Evolutionary conservation across 2,113 vertebrate species (phyloP).

Genomic region (Cairina moschata): DNA sequence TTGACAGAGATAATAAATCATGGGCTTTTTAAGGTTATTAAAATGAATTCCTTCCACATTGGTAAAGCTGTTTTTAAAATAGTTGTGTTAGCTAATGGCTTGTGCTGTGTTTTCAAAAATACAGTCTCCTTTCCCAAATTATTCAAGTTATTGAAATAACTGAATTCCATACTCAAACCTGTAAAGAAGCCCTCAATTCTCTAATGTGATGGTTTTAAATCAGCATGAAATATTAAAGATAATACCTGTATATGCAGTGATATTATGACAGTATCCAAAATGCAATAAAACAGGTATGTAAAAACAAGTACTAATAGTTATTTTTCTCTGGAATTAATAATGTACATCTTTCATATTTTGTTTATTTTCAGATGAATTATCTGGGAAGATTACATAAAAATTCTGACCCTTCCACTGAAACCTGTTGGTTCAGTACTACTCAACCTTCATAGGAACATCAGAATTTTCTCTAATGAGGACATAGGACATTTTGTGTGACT

Average conservation of each 20-base stretch:
- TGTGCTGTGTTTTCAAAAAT: slow-evolving; percentile 6
- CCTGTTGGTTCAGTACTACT: neutral
- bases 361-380: neutral
- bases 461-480: neutral
- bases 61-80: slow-evolving; percentile 27
- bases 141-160: neutral
- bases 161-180: neutral
- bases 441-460: neutral
- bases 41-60: slow-evolving; percentile 37
- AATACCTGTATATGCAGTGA: neutral
- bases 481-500: neutral
- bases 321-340: neutral
- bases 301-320: fast-evolving
- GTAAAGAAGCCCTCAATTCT: neutral
- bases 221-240: neutral
- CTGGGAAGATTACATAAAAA: neutral
- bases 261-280: neutral
- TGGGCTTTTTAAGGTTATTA: slow-evolving; percentile 43
- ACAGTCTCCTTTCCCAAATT: neutral
- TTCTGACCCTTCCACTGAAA: neutral
- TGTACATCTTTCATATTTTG: neutral
- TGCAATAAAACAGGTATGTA: neutral
- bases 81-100: neutral
- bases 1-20: slow-evolving; percentile 57
- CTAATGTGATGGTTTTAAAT: neutral